Evolutionary conservation across 2,888 invertebrate genomes (phyloP).

Genomic region (Apamea monoglypha): DNA sequence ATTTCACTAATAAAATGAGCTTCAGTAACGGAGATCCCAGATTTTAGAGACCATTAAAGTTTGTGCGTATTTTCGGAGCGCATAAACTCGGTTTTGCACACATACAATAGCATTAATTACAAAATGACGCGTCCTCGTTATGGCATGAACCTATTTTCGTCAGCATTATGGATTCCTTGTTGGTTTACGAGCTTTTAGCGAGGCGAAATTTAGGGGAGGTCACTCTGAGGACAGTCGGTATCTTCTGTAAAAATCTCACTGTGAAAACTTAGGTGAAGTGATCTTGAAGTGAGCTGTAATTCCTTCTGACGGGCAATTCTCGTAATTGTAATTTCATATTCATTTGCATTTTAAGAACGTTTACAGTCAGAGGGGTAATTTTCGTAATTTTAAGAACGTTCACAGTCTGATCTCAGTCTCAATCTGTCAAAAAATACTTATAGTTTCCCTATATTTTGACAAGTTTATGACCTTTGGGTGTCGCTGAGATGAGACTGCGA

Average conservation of each 20-base stretch:
- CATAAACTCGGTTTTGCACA: constrained; percentile 1
- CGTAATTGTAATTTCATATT: too few species aligned
- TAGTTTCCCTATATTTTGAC: too few species aligned
- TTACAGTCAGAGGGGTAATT: too few species aligned
- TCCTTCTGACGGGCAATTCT: not conserved
- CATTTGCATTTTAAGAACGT: too few species aligned
- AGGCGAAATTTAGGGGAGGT: not conserved
- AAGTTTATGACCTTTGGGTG: too few species aligned
- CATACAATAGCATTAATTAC: constrained; percentile 10
- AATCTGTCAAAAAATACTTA: too few species aligned
- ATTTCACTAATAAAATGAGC: not conserved
- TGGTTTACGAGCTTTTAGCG: not conserved
- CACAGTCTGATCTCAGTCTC: too few species aligned
- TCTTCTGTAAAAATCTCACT: not conserved
- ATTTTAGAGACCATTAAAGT: constrained; percentile 6
- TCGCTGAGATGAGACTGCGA: too few species aligned
- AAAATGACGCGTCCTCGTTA: not conserved
- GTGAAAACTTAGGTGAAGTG: not conserved
- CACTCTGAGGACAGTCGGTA: not conserved
- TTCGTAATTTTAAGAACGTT: too few species aligned
- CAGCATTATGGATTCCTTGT: constrained; percentile 1
- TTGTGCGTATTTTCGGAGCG: not conserved
- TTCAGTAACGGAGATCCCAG: not conserved
- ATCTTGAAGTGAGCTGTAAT: not conserved
- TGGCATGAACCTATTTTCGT: constrained; percentile 3